phyloP scores from a whole-genome alignment of 2,113 vertebrate species.

The human (Homo sapiens) region GRCh38 chr11:106708501-106709000 shows the following conservation, averaged over 20 bases:
- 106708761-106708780: background rate
- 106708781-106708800: background rate
- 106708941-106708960: background rate
- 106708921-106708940: background rate
- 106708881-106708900: background rate
- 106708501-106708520: conserved; percentile 94
- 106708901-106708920: background rate
- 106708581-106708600: conserved; percentile 99
- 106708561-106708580: conserved; percentile 98
- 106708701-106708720: background rate
- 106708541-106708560: conserved; percentile 97
- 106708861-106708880: background rate
- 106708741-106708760: background rate
- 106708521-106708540: conserved; percentile 98
- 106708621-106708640: conserved; percentile 96
- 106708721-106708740: background rate
- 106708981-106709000: background rate
- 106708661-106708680: conserved; percentile 87
- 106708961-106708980: background rate
- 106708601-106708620: conserved; percentile 98
- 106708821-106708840: background rate
- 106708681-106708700: background rate
- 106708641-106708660: conserved; percentile 99
- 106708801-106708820: background rate
- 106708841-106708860: background rate